Conservation (phyloP, 92 coral and sea anemone genomes). For the Porites lobata region DNA sequence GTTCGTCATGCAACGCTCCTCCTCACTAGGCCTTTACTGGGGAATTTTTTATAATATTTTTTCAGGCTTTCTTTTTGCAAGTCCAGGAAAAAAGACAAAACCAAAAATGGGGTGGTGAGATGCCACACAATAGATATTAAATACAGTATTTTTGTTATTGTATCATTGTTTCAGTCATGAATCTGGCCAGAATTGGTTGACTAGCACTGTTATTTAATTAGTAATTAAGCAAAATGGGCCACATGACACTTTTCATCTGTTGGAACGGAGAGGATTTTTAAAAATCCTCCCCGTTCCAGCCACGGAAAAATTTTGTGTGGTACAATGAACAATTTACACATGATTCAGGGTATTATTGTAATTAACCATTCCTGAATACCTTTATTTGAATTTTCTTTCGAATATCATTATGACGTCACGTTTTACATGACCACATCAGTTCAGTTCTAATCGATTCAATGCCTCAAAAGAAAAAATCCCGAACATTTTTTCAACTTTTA, state of each 20-base stretch:
- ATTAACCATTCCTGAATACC: constrained; percentile 9
- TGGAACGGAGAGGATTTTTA: too few species aligned
- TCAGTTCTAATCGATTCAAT: too few species aligned
- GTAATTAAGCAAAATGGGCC: constrained; percentile 15
- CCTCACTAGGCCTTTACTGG: too few species aligned
- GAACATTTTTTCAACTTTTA: too few species aligned
- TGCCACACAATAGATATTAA: background rate
- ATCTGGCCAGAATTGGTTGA: constrained; percentile 13
- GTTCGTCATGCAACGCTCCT: too few species aligned
- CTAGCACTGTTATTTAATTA: constrained; percentile 3
- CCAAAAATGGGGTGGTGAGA: constrained; percentile 7
- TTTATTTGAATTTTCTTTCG: too few species aligned
- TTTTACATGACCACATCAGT: too few species aligned
- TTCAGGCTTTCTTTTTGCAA: background rate
- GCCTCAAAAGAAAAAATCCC: too few species aligned
- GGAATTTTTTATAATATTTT: too few species aligned
- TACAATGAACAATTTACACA: constrained; percentile 3
- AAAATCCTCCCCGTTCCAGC: background rate
- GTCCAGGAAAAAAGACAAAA: background rate
- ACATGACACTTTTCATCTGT: background rate
- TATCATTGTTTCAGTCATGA: background rate
- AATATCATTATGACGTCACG: too few species aligned
- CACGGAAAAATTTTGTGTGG: constrained; percentile 4
- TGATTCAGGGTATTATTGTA: constrained; percentile 1
- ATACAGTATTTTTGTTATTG: background rate